Conservation (phyloP, 1,140 invertebrate genomes). For the Drosophila ohnishii region DNA sequence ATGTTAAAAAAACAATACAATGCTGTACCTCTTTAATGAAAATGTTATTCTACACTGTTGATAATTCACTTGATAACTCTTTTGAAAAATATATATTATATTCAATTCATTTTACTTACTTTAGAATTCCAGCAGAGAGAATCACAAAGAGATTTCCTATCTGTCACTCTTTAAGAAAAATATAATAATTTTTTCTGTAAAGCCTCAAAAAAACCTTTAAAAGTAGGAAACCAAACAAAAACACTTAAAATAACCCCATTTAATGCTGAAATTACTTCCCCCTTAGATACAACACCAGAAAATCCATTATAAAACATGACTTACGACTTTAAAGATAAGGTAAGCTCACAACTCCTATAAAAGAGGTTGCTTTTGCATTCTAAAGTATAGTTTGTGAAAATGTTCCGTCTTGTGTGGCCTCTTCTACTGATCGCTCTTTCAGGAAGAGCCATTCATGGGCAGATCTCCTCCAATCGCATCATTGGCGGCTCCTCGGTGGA, state of each 20-base stretch:
- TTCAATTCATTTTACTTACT: no score
- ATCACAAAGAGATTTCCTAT: neutral
- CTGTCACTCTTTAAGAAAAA: neutral
- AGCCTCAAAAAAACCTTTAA: no score
- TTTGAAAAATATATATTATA: no score
- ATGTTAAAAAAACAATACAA: no score
- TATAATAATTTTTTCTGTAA: neutral
- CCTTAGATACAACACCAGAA: neutral
- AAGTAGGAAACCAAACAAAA: neutral
- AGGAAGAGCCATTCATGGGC: neutral
- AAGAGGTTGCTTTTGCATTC: neutral
- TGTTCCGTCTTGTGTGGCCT: neutral
- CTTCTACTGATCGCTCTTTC: slow-evolving; percentile 5
- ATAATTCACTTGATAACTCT: no score
- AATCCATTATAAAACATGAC: neutral
- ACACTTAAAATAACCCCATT: neutral
- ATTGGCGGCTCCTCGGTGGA: slow-evolving; percentile 13
- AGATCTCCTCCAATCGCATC: neutral
- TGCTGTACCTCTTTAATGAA: no score
- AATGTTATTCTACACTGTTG: no score
- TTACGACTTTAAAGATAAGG: slow-evolving; percentile 21
- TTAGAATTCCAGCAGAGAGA: neutral
- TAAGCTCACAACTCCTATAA: neutral
- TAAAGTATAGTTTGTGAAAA: slow-evolving; percentile 3
- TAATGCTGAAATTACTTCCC: neutral